phyloP scores from a whole-genome alignment of 2,113 vertebrate species.

The Dicentrarchus labrax region DNA sequence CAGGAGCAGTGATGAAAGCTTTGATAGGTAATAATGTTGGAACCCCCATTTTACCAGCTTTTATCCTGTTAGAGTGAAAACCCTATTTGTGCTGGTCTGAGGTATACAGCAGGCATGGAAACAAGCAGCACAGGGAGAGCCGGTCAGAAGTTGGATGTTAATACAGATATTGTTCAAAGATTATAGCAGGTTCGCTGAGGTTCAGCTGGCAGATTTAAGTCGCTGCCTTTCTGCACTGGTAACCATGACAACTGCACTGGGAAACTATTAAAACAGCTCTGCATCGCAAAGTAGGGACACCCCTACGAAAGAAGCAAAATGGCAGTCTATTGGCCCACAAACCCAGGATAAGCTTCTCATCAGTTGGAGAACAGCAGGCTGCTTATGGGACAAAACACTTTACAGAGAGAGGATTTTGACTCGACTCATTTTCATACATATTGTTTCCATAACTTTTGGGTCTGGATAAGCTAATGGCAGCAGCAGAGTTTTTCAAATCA shows the following conservation, averaged over 20 bases:
- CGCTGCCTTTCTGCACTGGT: slow-evolving; percentile 67
- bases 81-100: slow-evolving; percentile 63
- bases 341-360: slow-evolving; percentile 81
- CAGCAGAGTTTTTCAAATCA: slow-evolving; percentile 20
- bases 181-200: slow-evolving; percentile 78
- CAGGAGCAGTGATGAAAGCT: slow-evolving; percentile 70
- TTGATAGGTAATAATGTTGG: slow-evolving; percentile 75
- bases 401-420: slow-evolving; percentile 64
- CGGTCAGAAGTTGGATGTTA: slow-evolving; percentile 73
- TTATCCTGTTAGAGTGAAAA: slow-evolving; percentile 69
- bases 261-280: slow-evolving; percentile 81
- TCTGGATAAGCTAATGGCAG: slow-evolving; percentile 48
- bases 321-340: slow-evolving; percentile 72
- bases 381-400: slow-evolving; percentile 72
- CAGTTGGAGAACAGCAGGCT: slow-evolving; percentile 77
- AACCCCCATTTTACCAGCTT: slow-evolving; percentile 72
- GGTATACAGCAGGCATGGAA: slow-evolving; percentile 33
- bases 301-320: slow-evolving; percentile 61
- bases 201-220: slow-evolving; percentile 79
- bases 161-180: slow-evolving; percentile 81
- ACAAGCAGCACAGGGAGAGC: slow-evolving; percentile 47
- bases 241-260: slow-evolving; percentile 82
- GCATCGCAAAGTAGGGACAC: slow-evolving; percentile 73
- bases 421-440: slow-evolving; percentile 81
- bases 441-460: slow-evolving; percentile 66